phyloP scores from a whole-genome alignment of 2,888 invertebrate genomes.

The Meiosimyza decipiens region DNA sequence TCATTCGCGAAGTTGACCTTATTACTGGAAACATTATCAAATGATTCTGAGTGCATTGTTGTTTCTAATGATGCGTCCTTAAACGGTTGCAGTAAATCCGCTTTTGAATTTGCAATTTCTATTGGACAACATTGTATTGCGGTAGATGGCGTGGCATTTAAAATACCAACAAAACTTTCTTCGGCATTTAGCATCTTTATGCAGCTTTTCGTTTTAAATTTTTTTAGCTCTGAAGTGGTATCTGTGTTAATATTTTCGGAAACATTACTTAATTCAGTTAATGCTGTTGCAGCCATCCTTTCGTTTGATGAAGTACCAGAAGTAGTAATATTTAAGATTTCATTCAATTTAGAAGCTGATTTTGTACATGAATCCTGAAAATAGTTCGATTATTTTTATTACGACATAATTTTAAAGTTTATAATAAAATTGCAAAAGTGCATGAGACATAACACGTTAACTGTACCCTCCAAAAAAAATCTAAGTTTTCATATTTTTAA shows the following conservation, averaged over 20 bases:
- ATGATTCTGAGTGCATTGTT: not conserved
- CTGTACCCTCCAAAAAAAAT: too few relatives aligned
- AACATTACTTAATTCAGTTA: constrained; percentile 65
- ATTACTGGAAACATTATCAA: not conserved
- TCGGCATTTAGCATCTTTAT: not conserved
- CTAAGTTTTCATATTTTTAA: too few relatives aligned
- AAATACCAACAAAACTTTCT: not conserved
- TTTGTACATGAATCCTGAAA: constrained; percentile 22
- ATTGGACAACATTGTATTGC: not conserved
- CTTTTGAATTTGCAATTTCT: not conserved
- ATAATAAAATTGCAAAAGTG: too few relatives aligned
- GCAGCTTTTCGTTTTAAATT: not conserved
- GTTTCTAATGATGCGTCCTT: not conserved
- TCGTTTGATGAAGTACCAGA: constrained; percentile 60
- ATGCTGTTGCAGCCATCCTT: constrained; percentile 65
- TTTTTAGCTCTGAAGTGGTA: not conserved
- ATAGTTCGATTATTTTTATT: not conserved
- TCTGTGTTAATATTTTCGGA: constrained; percentile 50
- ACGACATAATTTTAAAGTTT: too few relatives aligned
- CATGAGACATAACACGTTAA: too few relatives aligned
- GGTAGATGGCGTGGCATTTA: not conserved
- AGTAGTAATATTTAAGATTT: constrained; percentile 47
- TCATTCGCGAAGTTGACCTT: not conserved
- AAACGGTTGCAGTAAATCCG: not conserved
- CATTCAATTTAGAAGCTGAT: constrained; percentile 48